Evolutionary conservation across 2,113 vertebrate genomes (phyloP).

Genomic region (Struthio camelus): DNA sequence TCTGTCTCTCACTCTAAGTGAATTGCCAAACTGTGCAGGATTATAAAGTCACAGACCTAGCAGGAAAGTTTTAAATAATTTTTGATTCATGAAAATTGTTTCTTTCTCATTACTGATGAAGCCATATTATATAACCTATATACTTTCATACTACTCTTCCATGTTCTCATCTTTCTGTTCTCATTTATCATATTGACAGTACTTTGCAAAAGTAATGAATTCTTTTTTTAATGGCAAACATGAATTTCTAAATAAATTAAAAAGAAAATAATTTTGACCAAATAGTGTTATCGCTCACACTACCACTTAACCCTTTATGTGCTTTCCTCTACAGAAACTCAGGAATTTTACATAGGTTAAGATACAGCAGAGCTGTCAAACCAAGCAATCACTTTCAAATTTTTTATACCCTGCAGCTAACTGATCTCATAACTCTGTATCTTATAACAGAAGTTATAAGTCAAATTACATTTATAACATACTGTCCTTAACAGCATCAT

Average conservation of each 20-base stretch:
- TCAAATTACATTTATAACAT: not conserved
- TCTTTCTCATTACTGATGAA: not conserved
- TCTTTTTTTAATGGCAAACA: constrained; percentile 1
- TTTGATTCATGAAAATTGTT: not conserved
- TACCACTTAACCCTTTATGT: not conserved
- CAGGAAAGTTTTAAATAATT: constrained; percentile 1
- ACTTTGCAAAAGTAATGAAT: not conserved
- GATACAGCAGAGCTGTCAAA: not conserved
- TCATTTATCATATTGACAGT: constrained; percentile 32
- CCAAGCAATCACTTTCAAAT: not conserved
- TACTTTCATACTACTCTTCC: not conserved
- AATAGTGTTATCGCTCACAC: not conserved
- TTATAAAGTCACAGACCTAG: not conserved
- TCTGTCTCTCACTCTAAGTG: not conserved
- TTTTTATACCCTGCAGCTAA: not conserved
- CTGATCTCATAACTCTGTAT: constrained; percentile 18
- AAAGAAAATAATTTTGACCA: not conserved
- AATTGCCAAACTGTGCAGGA: not conserved
- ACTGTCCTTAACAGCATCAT: not conserved
- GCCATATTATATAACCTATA: not conserved
- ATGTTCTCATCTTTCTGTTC: not conserved
- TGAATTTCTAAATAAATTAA: not conserved
- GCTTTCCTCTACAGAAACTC: not conserved
- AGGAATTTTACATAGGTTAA: not conserved
- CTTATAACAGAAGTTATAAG: constrained; percentile 15